Percentiles rank a stretch among this genome's conserved stretches.
These are phyloP conservation scores for Mastomys natalensis DNA, from an alignment of 2,113 vertebrate genomes.

Conservation along the genomic window DNA sequence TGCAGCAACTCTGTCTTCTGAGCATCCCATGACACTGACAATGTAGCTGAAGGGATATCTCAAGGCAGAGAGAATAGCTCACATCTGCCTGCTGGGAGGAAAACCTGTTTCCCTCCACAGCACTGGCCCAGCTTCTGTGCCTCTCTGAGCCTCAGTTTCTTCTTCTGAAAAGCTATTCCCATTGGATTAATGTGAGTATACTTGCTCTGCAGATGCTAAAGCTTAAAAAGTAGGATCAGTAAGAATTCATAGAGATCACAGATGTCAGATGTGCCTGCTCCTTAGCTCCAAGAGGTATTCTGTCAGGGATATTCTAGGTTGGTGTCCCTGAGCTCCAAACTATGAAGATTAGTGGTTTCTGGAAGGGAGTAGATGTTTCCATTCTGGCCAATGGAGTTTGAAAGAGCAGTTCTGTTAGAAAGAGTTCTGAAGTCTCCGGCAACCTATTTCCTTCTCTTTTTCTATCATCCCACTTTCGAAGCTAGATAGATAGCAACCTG, in stretches of 20 bases:
- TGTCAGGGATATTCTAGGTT: background rate
- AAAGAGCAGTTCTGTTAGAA: background rate
- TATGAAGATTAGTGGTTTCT: background rate
- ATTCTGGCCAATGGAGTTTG: no score
- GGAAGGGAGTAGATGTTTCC: background rate
- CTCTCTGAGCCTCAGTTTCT: background rate
- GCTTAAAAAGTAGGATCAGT: background rate
- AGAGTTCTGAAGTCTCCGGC: background rate
- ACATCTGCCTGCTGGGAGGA: background rate
- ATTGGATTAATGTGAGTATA: rapidly evolving
- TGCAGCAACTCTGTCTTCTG: background rate
- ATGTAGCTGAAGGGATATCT: background rate
- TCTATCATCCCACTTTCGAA: background rate
- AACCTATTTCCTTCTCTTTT: background rate
- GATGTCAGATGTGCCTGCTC: background rate
- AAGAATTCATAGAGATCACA: background rate
- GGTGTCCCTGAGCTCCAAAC: background rate
- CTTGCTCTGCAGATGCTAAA: background rate
- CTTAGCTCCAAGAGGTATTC: background rate
- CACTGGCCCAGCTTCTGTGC: rapidly evolving
- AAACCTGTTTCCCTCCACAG: background rate
- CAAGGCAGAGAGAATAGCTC: background rate
- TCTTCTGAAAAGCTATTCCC: background rate
- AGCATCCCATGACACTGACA: background rate
- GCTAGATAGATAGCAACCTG: background rate